Percentiles rank a stretch among this genome's conserved stretches.
Conservation (phyloP, 2,888 invertebrate genomes). For the Tuberolachnus salignus region DNA sequence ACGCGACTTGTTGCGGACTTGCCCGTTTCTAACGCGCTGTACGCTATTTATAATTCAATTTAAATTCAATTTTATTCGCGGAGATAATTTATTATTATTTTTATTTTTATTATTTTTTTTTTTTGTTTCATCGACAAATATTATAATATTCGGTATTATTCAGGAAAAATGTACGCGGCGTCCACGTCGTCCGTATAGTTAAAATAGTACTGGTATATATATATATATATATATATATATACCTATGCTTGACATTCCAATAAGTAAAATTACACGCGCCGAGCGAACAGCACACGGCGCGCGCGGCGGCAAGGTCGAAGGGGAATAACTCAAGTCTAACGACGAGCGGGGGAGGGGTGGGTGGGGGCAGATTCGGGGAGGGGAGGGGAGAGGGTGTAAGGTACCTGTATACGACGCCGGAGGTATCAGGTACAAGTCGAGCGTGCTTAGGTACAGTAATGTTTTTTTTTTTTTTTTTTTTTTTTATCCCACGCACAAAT, state of each 20-base stretch:
- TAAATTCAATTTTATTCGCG: neutral
- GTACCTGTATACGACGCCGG: conserved; percentile 9
- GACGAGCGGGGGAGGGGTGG: neutral
- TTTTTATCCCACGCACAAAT: conserved; percentile 30
- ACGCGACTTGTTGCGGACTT: neutral
- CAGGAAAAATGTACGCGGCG: conserved; percentile 20
- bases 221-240: no score
- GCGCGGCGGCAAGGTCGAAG: neutral
- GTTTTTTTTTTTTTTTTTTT: no score
- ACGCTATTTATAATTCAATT: neutral
- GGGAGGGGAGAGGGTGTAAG: neutral
- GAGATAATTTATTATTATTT: neutral
- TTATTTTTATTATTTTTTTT: neutral
- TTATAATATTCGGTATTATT: neutral
- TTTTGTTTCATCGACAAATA: neutral
- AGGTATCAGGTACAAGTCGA: conserved; percentile 32
- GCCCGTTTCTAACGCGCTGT: neutral
- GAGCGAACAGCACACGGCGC: neutral
- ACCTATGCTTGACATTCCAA: conserved; percentile 28
- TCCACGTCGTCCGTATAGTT: neutral
- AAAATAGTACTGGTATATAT: neutral
- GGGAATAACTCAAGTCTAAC: neutral
- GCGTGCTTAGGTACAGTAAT: conserved; percentile 30
- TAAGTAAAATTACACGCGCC: conserved; percentile 26
- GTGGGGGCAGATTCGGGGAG: no score